Base-by-base conservation (phyloP, 1,140 invertebrate species). In the Mya arenaria region DNA sequence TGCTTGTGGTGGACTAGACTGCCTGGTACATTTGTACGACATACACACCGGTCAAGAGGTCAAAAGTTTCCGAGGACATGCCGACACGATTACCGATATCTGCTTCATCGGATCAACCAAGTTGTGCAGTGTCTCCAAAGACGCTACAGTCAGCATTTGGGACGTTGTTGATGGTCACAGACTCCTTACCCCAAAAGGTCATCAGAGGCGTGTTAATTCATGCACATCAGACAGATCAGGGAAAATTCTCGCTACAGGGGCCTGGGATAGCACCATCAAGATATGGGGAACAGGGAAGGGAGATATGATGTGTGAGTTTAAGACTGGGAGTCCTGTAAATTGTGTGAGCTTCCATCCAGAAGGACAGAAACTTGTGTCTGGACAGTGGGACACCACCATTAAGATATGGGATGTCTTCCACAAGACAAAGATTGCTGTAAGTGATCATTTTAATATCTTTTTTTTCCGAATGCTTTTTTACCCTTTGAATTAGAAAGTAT, bases 261-360 rank as follows among this genome's bases (percentile, higher is more conserved):
- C 89, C 6, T 93, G 91, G 92, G 92, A 93, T 86, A 90, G 89
- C 82, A 84, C 80, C 32, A 86, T 92, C n/a, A 90, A 87, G 55
- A 66, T 93, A 1, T 93, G 91, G 91, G 88, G 89, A 56, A 79
- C 86, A n/a, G 65, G 72, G 19, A 89, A 87, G 74, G 92, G 91
- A 13, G 73, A 84, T 23, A 71, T 78, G 30, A 65, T 86, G 10
- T 91, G 89, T 80, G 62, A 82, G 23, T 84, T 91, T 36, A 85
- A 85, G 41, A 73, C 87, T 17, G 89, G 83, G 30, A 89, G 90
- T 52, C 93, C 92, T 30, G 86, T 93, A 19, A 93, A 93, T 75
- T 92, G 92, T 88, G 90, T 93, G 30, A 84, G 89, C 58, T 92
- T 93, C 77, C 92, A 93, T 71, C 92, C 92, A n/a, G 86, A 88